These are phyloP conservation scores for Cotesia chilonis DNA, from an alignment of 1,140 invertebrate genomes.

Conservation along the genomic window DNA sequence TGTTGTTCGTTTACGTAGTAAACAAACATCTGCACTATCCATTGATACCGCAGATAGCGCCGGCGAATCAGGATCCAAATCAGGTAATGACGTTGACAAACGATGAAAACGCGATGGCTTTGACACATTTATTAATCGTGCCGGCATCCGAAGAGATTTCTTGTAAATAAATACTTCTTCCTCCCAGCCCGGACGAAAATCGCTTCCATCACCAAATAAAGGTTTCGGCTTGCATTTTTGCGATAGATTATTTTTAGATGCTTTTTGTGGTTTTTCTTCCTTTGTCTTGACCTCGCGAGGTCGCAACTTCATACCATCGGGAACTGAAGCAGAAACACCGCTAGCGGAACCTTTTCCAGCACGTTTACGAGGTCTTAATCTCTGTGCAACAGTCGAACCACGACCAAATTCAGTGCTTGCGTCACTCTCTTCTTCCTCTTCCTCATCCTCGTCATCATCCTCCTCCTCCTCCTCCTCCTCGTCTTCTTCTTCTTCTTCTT, in stretches of 20 bases:
- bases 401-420: slow-evolving; percentile 44
- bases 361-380: slow-evolving; percentile 57
- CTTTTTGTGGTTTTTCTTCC: slow-evolving; percentile 54
- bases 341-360: slow-evolving; percentile 33
- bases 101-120: slow-evolving; percentile 68
- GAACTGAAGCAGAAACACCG: slow-evolving; percentile 22
- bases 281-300: slow-evolving; percentile 58
- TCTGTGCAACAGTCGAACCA: slow-evolving; percentile 57
- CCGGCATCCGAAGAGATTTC: slow-evolving; percentile 79
- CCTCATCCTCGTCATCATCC: too few species aligned
- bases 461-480: slow-evolving; percentile 7
- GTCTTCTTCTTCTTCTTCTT: slow-evolving; percentile 12
- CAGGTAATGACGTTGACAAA: slow-evolving; percentile 77
- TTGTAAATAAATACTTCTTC: slow-evolving; percentile 84
- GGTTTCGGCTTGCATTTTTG: slow-evolving; percentile 65
- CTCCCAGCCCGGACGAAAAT: slow-evolving; percentile 80
- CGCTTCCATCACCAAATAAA: slow-evolving; percentile 76
- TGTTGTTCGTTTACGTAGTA: slow-evolving; percentile 45
- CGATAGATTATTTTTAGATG: slow-evolving; percentile 29
- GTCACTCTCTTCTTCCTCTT: slow-evolving; percentile 50
- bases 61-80: slow-evolving; percentile 76
- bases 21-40: slow-evolving; percentile 61
- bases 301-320: slow-evolving; percentile 56
- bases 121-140: slow-evolving; percentile 79
- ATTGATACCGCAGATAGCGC: slow-evolving; percentile 68